phyloP scores from a whole-genome alignment of 1,140 invertebrate genomes.

The Drosophila tropicalis region DNA sequence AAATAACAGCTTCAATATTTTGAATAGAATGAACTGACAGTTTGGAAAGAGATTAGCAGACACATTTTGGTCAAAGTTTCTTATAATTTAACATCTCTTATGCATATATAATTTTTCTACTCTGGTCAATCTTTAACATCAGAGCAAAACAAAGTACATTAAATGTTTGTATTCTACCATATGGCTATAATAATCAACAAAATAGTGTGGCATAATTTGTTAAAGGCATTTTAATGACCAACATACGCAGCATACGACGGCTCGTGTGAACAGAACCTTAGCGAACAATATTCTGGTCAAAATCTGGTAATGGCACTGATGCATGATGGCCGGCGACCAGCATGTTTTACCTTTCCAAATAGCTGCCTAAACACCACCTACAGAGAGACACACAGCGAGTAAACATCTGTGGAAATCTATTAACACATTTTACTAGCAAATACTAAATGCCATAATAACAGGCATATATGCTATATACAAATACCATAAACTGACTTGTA shows the following conservation, averaged over 20 bases:
- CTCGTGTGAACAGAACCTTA: background rate
- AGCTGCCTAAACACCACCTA: background rate
- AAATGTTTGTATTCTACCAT: slow-evolving; percentile 24
- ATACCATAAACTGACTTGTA: slow-evolving; percentile 72
- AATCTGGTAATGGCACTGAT: slow-evolving; percentile 2
- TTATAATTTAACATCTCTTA: background rate
- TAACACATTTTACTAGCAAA: slow-evolving; percentile 77
- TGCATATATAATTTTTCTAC: background rate
- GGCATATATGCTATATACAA: slow-evolving; percentile 49
- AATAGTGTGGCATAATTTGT: slow-evolving; percentile 71
- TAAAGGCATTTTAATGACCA: slow-evolving; percentile 55
- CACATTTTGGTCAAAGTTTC: background rate
- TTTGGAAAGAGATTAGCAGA: too few species aligned
- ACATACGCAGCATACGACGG: slow-evolving; percentile 1
- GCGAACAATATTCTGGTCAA: background rate
- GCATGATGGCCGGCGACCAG: slow-evolving; percentile 4
- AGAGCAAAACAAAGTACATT: slow-evolving; percentile 2
- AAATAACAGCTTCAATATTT: too few species aligned
- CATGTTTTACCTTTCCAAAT: background rate
- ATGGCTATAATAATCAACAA: slow-evolving; percentile 40
- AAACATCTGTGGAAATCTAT: slow-evolving; percentile 65
- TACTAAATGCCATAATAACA: slow-evolving; percentile 60
- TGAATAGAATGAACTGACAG: too few species aligned
- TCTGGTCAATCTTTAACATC: background rate
- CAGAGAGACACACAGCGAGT: background rate